Conservation (phyloP, 2,113 vertebrate genomes). For the Diadophis punctatus region DNA sequence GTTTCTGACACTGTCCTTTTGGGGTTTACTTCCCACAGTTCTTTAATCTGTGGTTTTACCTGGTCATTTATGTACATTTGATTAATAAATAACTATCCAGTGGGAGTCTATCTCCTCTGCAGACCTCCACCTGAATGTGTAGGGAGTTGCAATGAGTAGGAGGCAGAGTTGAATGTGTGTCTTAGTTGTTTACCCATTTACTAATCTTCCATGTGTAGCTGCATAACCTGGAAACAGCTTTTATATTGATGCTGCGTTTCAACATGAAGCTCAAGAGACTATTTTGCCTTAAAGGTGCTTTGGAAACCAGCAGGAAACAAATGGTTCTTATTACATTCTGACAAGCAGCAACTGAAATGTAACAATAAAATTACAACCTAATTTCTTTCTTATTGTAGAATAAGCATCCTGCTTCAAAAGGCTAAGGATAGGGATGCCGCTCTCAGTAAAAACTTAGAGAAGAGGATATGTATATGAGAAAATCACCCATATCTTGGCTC, state of each 20-base stretch:
- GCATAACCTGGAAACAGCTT: not conserved
- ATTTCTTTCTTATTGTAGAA: not conserved
- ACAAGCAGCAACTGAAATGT: not conserved
- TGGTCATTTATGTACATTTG: not conserved
- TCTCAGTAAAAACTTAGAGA: not conserved
- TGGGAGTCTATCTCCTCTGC: not conserved
- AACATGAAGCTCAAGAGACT: not conserved
- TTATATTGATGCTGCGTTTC: not conserved
- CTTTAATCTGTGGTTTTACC: not conserved
- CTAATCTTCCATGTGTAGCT: not conserved
- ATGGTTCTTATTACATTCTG: not conserved
- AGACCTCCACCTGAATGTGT: not conserved
- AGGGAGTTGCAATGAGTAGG: not conserved
- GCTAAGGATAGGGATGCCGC: not conserved
- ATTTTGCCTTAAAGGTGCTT: not conserved
- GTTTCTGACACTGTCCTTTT: no score
- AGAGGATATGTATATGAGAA: not conserved
- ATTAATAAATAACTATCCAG: not conserved
- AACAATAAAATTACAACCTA: not conserved
- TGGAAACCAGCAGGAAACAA: not conserved
- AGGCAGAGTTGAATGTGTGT: not conserved
- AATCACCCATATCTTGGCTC: not conserved
- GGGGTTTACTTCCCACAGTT: no score
- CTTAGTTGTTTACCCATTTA: not conserved
- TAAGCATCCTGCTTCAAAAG: not conserved